Conservation (phyloP, 2,113 vertebrate genomes). For the Corydoras sp. region DNA sequence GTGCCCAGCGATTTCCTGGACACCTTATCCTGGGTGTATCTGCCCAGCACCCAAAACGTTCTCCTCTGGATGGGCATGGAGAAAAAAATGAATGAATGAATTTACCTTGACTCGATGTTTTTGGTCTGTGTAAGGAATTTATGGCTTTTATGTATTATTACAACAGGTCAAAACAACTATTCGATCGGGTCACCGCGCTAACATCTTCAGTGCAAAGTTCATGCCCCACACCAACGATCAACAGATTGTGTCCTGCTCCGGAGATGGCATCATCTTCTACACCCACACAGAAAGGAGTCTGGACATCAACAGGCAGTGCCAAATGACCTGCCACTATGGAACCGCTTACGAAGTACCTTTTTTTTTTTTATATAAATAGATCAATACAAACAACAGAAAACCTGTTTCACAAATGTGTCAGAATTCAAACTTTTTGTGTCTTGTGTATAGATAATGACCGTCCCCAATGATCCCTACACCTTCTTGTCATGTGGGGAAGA, state of each 20-base stretch:
- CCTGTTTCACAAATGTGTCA: no score
- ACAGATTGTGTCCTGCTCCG: conserved; percentile 95
- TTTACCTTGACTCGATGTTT: no score
- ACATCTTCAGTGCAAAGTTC: conserved; percentile 98
- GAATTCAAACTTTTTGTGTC: neutral
- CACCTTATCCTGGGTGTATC: no score
- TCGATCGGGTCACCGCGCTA: conserved; percentile 93
- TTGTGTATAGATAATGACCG: conserved; percentile 85
- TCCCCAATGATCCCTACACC: conserved; percentile 96
- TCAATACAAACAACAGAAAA: neutral
- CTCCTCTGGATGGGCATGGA: no score
- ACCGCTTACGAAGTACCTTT: conserved; percentile 89
- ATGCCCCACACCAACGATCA: conserved; percentile 92
- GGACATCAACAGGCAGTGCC: conserved; percentile 90
- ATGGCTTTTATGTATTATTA: no score
- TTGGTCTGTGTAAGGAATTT: no score
- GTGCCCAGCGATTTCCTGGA: no score
- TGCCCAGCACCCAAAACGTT: no score
- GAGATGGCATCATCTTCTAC: conserved; percentile 96
- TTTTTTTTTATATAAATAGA: no score
- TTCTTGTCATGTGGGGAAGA: conserved; percentile 98
- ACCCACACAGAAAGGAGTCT: conserved; percentile 90
- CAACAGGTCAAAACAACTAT: conserved; percentile 89
- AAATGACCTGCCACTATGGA: conserved; percentile 96
- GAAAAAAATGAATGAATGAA: no score